phyloP scores from a whole-genome alignment of 2,888 invertebrate species.

The Chrysopilus asiliformis region DNA sequence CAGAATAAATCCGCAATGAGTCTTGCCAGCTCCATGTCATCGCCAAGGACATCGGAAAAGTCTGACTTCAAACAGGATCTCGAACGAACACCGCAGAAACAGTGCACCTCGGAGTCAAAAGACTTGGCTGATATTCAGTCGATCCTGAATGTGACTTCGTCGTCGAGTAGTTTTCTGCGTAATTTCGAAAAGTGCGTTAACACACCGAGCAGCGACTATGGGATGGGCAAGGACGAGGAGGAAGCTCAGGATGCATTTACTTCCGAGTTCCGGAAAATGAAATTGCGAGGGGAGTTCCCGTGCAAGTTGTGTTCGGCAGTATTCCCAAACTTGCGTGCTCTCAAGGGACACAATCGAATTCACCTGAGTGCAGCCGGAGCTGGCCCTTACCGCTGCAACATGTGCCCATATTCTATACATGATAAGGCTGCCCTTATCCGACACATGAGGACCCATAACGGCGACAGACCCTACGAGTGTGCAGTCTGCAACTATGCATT shows the following conservation, averaged over 20 bases:
- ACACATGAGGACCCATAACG: slow-evolving; percentile 89
- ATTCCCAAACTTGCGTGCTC: slow-evolving; percentile 75
- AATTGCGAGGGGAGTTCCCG: slow-evolving; percentile 76
- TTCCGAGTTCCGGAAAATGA: slow-evolving; percentile 78
- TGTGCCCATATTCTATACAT: slow-evolving; percentile 71
- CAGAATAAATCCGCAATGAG: slow-evolving; percentile 52
- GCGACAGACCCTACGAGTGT: slow-evolving; percentile 89
- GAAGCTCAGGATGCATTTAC: slow-evolving; percentile 75
- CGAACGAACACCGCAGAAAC: slow-evolving; percentile 9
- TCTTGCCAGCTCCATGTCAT: slow-evolving; percentile 34
- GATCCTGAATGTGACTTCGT: slow-evolving; percentile 63
- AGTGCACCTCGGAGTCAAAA: slow-evolving; percentile 39
- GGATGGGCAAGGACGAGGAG: slow-evolving; percentile 43
- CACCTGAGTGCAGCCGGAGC: slow-evolving; percentile 65
- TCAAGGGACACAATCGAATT: slow-evolving; percentile 81
- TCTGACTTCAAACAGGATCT: slow-evolving; percentile 18
- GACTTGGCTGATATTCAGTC: slow-evolving; percentile 79
- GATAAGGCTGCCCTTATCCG: slow-evolving; percentile 86
- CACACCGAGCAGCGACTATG: slow-evolving; percentile 32
- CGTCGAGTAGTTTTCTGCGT: slow-evolving; percentile 48
- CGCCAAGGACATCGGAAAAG: slow-evolving; percentile 34
- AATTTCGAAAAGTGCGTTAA: slow-evolving; percentile 41
- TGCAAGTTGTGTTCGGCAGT: slow-evolving; percentile 79
- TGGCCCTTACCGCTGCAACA: slow-evolving; percentile 81
- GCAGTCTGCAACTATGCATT: slow-evolving; percentile 92